Percentiles rank a stretch among this genome's conserved stretches.
These are phyloP conservation scores for Lasioglossum pauxillum DNA, from an alignment of 2,888 invertebrate species.

Conservation along the genomic window DNA sequence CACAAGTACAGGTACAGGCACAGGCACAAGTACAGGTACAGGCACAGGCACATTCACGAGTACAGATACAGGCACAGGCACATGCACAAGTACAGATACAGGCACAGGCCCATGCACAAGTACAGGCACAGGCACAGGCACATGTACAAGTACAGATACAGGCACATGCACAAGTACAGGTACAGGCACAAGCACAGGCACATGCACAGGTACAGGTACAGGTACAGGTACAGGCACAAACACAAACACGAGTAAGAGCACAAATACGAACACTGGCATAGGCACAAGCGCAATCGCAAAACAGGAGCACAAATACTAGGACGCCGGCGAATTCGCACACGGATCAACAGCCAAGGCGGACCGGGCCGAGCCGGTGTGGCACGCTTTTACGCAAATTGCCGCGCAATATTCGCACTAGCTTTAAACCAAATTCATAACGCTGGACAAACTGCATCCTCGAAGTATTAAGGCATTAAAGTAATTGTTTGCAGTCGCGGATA, in stretches of 20 bases:
- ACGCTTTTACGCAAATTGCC: constrained; percentile 72
- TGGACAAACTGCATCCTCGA: constrained; percentile 61
- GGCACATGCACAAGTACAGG: no score
- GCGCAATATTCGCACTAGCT: constrained; percentile 57
- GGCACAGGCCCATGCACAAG: not conserved
- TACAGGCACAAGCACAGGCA: no score
- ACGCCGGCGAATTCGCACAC: not conserved
- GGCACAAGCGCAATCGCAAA: not conserved
- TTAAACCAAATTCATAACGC: constrained; percentile 69
- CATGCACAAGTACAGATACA: not conserved
- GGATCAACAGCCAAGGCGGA: not conserved
- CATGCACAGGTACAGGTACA: no score
- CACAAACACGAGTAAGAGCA: not conserved
- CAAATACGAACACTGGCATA: not conserved
- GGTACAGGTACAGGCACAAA: not conserved
- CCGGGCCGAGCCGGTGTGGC: not conserved
- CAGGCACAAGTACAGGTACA: not conserved
- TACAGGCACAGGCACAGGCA: not conserved
- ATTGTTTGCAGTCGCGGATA: constrained; percentile 58
- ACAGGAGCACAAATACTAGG: not conserved
- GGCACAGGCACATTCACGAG: no score
- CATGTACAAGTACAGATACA: not conserved
- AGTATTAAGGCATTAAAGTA: constrained; percentile 64
- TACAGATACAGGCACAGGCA: no score
- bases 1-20: not conserved